Evolutionary conservation across 2,888 invertebrate genomes (phyloP).

Genomic region (Onchidella celtica): DNA sequence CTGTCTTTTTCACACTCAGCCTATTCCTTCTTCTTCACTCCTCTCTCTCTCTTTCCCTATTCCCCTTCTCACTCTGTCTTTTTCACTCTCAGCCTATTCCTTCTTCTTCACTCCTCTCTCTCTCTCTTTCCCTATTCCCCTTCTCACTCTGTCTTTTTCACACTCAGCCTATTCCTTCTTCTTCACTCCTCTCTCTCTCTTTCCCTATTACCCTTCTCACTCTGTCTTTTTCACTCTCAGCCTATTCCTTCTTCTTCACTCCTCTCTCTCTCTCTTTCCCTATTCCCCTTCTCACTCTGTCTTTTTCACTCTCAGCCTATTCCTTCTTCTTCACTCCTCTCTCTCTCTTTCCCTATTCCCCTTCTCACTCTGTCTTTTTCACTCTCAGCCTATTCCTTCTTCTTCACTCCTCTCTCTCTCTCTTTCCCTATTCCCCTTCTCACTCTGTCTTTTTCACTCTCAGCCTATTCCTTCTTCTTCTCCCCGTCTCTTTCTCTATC

Average conservation of each 20-base stretch:
- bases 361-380: not conserved
- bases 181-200: not conserved
- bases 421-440: not conserved
- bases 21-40: slow-evolving; percentile 9
- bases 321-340: not conserved
- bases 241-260: not conserved
- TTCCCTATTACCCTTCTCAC: not conserved
- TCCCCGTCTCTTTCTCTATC: not conserved
- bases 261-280: not conserved
- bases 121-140: not conserved
- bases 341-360: not conserved
- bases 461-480: not conserved
- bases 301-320: not conserved
- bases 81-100: not conserved
- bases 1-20: not conserved
- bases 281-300: not conserved
- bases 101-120: not conserved
- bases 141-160: not conserved
- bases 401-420: not conserved
- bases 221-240: not conserved
- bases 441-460: slow-evolving; percentile 10
- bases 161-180: not conserved
- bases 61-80: not conserved
- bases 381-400: not conserved
- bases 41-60: slow-evolving; percentile 4